phyloP scores from a whole-genome alignment of 2,113 vertebrate genomes.

The Tragelaphus buxtoni region DNA sequence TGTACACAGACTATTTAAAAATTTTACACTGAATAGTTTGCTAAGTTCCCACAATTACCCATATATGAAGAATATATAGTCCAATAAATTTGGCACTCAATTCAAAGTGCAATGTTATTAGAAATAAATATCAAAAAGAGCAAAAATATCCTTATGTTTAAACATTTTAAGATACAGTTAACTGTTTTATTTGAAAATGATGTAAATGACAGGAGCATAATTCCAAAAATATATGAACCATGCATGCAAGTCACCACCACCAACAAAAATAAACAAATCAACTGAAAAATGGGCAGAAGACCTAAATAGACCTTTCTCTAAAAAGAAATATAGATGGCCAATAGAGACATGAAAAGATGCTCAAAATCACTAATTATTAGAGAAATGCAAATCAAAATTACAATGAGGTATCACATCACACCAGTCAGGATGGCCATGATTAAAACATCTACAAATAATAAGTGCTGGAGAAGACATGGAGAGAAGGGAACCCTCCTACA shows the following conservation, averaged over 20 bases:
- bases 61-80: not conserved
- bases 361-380: not conserved
- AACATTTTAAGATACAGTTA: not conserved
- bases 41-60: not conserved
- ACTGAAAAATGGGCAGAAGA: not conserved
- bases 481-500: not conserved
- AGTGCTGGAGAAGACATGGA: not conserved
- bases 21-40: not conserved
- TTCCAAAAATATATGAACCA: not conserved
- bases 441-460: not conserved
- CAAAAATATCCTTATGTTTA: not conserved
- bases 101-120: not conserved
- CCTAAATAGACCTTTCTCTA: not conserved
- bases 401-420: not conserved
- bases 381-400: not conserved
- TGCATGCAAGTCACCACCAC: not conserved
- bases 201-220: not conserved
- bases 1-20: not conserved
- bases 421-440: not conserved
- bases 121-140: not conserved
- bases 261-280: not conserved
- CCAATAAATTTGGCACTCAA: not conserved
- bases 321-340: not conserved
- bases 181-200: not conserved
- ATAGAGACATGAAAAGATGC: not conserved